Evolutionary conservation across 2,888 invertebrate species (phyloP).

Genomic region (Rhamnusium bicolor): DNA sequence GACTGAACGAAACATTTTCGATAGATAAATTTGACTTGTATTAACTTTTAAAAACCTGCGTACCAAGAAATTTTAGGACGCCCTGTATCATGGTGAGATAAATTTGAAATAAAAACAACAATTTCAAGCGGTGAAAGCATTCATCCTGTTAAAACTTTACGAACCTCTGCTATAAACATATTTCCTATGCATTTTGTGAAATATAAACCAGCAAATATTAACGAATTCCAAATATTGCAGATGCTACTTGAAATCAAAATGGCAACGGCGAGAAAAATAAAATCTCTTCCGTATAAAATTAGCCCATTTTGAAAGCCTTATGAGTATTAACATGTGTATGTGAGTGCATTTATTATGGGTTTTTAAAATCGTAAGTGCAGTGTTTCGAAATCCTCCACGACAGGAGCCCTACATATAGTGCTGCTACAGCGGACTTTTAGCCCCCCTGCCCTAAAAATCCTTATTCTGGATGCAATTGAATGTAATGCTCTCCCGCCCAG

Average conservation of each 20-base stretch:
- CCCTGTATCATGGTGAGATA: no score
- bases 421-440: not conserved
- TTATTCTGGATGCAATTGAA: slow-evolving; percentile 23
- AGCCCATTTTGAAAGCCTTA: not conserved
- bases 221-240: not conserved
- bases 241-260: not conserved
- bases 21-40: no score
- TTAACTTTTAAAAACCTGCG: no score
- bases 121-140: no score
- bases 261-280: not conserved
- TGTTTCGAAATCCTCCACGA: not conserved
- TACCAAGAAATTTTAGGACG: no score
- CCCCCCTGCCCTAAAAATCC: slow-evolving; percentile 8
- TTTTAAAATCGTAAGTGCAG: not conserved
- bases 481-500: slow-evolving; percentile 21
- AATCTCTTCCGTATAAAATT: not conserved
- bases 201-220: no score
- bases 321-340: not conserved
- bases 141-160: no score
- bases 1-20: no score
- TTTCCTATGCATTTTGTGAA: no score
- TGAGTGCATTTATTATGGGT: not conserved
- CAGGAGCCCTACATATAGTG: not conserved
- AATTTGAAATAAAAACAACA: no score
- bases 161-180: no score